These are phyloP conservation scores for Flabesymbios commensalis DNA, from an alignment of 2,888 invertebrate genomes.

Conservation along the genomic window DNA sequence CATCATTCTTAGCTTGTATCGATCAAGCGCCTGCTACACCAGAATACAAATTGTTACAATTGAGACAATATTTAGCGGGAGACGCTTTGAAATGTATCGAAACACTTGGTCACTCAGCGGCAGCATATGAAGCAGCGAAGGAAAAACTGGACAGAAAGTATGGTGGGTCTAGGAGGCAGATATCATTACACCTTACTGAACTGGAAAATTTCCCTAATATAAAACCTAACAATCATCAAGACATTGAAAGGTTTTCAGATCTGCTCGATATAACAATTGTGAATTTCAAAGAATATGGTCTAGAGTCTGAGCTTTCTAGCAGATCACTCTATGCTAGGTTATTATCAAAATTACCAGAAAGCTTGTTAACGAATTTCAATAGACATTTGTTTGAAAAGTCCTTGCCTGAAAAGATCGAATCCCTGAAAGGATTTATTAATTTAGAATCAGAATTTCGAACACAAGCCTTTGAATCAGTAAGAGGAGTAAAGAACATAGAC, in stretches of 20 bases:
- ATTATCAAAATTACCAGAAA: conserved; percentile 9
- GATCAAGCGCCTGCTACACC: conserved; percentile 18
- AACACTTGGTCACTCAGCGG: conserved; percentile 15
- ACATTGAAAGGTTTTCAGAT: conserved; percentile 17
- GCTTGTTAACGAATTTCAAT: conserved; percentile 12
- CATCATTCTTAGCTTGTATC: conserved; percentile 17
- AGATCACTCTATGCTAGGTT: conserved; percentile 14
- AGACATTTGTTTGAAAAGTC: conserved; percentile 11
- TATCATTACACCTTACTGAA: conserved; percentile 16
- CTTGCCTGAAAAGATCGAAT: conserved; percentile 8
- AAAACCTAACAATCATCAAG: conserved; percentile 4
- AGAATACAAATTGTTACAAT: conserved; percentile 27
- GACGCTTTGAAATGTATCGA: conserved; percentile 14
- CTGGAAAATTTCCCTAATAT: conserved; percentile 17
- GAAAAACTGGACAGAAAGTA: conserved; percentile 17
- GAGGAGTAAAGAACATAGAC: background rate
- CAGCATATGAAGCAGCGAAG: conserved; percentile 21
- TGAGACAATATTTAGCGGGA: conserved; percentile 19
- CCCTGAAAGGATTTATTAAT: conserved; percentile 6
- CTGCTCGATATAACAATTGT: conserved; percentile 13
- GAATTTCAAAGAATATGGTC: conserved; percentile 16
- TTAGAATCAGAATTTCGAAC: conserved; percentile 16
- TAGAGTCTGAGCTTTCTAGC: conserved; percentile 2
- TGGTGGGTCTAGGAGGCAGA: conserved; percentile 15
- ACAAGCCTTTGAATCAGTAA: conserved; percentile 10